Evolutionary conservation across 2,113 vertebrate species (phyloP), one percentile per base, ranked within the genome.

Genomic region (Girardinichthys multiradiatus): DNA sequence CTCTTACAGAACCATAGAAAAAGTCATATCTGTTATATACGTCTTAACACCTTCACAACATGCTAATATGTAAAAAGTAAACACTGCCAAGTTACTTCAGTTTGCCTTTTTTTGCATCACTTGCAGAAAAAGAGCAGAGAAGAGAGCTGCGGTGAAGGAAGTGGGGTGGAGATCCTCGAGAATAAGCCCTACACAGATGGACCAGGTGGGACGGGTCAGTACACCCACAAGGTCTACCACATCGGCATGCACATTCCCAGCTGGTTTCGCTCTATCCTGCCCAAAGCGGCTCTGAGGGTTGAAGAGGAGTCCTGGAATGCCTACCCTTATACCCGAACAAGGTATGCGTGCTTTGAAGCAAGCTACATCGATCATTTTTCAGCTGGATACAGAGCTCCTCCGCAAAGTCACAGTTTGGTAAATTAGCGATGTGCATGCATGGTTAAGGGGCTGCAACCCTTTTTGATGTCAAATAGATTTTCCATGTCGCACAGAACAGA

Each of bases 291-390:
- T 0, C 89, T 99, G 72, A 91, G 97, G 9, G 97, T 99, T 0
- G 97, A 98, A 80, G 97, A 99, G 86, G 97, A 99, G 45, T 98
- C 97, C 0, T 99, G 97, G 97, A 99, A 98, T 0, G 97, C 97
- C 28, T 98, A 99, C 88, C 97, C 97, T 70, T 98, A 98, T 71
- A 99, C 97, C 21, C 95, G 97, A 78, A 99, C 97, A 21, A 96
- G 97, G 97, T 99, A 90, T 39, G 57, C 19, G 29, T 28, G 57
- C 51, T 57, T 73, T 33, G 21, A 42, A 45, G 29, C 31, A 39
- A 37, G 58, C 75, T 65, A 33, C 86, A 70, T 83, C 31, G 51
- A 28, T 57, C 9, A 10, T 26, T 19, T 26, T n/a, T 64, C 13
- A 26, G 13, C 35, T 14, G 27, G 21, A 61, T 27, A 61, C 1